A percentile compares a stretch with the other conserved stretches of the same genome.
phyloP scores from a whole-genome alignment of 2,888 invertebrate species.

The Clanis bilineata region DNA sequence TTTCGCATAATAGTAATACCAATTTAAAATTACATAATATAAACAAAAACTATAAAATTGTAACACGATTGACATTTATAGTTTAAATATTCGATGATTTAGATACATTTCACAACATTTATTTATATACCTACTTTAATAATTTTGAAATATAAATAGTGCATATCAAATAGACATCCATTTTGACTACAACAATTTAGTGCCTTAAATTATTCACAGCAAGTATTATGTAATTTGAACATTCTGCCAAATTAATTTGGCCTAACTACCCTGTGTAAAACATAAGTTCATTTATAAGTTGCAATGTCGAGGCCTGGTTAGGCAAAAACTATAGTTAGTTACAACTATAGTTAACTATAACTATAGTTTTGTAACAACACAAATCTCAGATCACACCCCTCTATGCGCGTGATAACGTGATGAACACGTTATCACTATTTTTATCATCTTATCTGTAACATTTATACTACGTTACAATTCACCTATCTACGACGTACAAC shows the following conservation, averaged over 20 bases:
- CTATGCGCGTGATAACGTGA: not conserved
- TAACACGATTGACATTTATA: not conserved
- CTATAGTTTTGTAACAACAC: slow-evolving; percentile 3
- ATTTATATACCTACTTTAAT: not conserved
- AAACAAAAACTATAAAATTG: not conserved
- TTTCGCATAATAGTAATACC: not conserved
- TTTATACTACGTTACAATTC: not conserved
- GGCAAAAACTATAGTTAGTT: not conserved
- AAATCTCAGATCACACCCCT: too few species aligned
- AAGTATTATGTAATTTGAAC: slow-evolving; percentile 36
- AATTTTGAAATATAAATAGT: slow-evolving; percentile 17
- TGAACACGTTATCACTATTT: not conserved
- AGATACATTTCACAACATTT: slow-evolving; percentile 8
- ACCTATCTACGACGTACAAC: not conserved
- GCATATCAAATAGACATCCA: slow-evolving; percentile 19
- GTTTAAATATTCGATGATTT: slow-evolving; percentile 14
- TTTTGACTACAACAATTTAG: not conserved
- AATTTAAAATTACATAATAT: not conserved
- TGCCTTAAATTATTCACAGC: slow-evolving; percentile 40
- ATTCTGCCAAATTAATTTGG: slow-evolving; percentile 23
- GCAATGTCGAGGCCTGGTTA: slow-evolving; percentile 16
- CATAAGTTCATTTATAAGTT: not conserved
- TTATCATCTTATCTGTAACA: not conserved
- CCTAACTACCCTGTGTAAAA: slow-evolving; percentile 35
- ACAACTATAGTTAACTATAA: too few species aligned